Percentiles rank a stretch among this genome's conserved stretches.
Evolutionary conservation across 2,797 vertebrate species (phyloP).

Genomic region (Syndactyla subalaris): DNA sequence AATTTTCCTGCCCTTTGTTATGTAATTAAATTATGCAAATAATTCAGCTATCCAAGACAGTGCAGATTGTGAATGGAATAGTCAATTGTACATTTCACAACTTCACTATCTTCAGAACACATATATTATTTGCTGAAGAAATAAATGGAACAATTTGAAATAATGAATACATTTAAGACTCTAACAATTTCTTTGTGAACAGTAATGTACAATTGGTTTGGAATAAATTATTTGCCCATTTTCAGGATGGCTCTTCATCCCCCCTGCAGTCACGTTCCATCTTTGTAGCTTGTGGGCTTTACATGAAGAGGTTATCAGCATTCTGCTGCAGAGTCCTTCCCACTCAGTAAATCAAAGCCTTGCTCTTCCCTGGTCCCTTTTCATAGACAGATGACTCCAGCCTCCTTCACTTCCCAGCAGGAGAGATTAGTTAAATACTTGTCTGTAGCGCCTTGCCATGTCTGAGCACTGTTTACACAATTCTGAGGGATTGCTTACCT

Average conservation of each 20-base stretch:
- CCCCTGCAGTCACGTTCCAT: background rate
- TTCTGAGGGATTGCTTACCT: background rate
- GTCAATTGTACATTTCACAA: background rate
- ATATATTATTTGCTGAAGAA: background rate
- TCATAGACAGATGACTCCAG: background rate
- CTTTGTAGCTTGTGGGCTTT: background rate
- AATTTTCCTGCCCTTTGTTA: constrained; percentile 10
- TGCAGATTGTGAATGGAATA: constrained; percentile 1
- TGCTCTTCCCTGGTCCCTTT: background rate
- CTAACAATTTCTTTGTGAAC: background rate
- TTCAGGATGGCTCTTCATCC: background rate
- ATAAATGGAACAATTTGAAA: constrained; percentile 17
- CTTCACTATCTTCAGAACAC: background rate
- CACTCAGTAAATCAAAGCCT: background rate
- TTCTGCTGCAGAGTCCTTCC: background rate
- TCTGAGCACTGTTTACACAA: background rate
- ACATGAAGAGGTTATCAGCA: background rate
- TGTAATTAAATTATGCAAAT: constrained; percentile 51
- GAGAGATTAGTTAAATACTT: background rate
- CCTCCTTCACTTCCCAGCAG: background rate
- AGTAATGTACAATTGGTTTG: background rate
- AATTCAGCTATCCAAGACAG: constrained; percentile 35
- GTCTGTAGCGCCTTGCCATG: background rate
- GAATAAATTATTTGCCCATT: constrained; percentile 33
- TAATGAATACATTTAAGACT: background rate